These are phyloP conservation scores for Corapipo altera DNA, from an alignment of 2,113 vertebrate species.

Conservation along the genomic window DNA sequence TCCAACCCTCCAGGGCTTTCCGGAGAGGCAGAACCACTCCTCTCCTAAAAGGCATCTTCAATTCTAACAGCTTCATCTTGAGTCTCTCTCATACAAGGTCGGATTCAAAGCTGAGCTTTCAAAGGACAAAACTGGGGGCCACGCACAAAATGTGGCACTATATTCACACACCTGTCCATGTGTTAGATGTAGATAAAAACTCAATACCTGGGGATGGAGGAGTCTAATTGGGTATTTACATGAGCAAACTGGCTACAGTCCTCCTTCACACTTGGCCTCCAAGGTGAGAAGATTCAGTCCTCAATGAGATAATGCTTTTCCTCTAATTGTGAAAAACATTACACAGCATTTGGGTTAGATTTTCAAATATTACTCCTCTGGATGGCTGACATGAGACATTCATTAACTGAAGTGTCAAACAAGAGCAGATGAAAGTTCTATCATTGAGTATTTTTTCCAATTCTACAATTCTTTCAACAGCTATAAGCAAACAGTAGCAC, in stretches of 20 bases:
- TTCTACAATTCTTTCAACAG: conserved; percentile 26
- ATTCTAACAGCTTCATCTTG: background rate
- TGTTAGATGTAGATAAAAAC: background rate
- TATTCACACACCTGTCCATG: background rate
- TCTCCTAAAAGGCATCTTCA: background rate
- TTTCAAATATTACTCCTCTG: background rate
- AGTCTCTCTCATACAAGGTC: background rate
- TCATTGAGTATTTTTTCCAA: background rate
- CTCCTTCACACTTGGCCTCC: background rate
- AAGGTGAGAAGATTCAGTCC: background rate
- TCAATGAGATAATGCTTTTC: background rate
- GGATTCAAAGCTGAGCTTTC: background rate
- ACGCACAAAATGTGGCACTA: background rate
- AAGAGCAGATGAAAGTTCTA: conserved; percentile 33
- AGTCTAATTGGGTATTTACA: background rate
- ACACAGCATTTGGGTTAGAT: background rate
- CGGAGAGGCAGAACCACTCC: background rate
- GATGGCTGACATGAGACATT: background rate
- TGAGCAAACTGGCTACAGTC: background rate
- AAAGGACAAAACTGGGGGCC: background rate
- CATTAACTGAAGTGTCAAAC: conserved; percentile 12
- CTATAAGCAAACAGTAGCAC: conserved; percentile 43
- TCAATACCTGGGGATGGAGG: background rate
- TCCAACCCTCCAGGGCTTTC: background rate
- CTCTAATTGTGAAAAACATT: background rate